A percentile compares a stretch with the other conserved stretches of the same genome.
Evolutionary conservation across 2,113 vertebrate species (phyloP).

Genomic region (Sinosuthora webbiana): DNA sequence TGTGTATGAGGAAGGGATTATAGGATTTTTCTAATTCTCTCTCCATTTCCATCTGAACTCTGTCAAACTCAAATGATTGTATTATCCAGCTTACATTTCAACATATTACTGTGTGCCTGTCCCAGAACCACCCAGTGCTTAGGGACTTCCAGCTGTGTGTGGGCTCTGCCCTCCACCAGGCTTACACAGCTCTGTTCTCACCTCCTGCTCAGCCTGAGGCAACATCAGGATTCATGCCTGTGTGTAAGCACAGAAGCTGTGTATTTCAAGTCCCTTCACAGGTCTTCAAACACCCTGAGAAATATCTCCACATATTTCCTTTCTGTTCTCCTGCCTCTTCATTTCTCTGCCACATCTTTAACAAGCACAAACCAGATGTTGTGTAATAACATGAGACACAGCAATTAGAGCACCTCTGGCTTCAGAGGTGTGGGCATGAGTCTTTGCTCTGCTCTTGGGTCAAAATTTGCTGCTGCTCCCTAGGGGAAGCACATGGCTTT

Average conservation of each 20-base stretch:
- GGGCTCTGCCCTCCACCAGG: neutral
- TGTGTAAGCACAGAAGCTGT: neutral
- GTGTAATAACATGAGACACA: neutral
- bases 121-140: neutral
- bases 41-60: neutral
- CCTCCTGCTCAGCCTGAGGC: neutral
- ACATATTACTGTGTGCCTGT: neutral
- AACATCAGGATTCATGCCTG: neutral
- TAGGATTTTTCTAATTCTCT: neutral
- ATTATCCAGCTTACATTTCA: neutral
- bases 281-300: neutral
- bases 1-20: neutral
- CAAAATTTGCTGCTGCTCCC: neutral
- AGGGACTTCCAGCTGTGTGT: neutral
- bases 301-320: neutral
- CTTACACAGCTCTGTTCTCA: neutral
- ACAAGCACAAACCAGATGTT: neutral
- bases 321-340: neutral
- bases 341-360: neutral
- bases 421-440: neutral
- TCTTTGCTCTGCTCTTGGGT: neutral
- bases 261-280: neutral
- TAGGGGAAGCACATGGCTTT: neutral
- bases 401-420: neutral
- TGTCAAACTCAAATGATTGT: neutral